phyloP scores from a whole-genome alignment of 2,113 vertebrate genomes.

The Spilogale gracilis region DNA sequence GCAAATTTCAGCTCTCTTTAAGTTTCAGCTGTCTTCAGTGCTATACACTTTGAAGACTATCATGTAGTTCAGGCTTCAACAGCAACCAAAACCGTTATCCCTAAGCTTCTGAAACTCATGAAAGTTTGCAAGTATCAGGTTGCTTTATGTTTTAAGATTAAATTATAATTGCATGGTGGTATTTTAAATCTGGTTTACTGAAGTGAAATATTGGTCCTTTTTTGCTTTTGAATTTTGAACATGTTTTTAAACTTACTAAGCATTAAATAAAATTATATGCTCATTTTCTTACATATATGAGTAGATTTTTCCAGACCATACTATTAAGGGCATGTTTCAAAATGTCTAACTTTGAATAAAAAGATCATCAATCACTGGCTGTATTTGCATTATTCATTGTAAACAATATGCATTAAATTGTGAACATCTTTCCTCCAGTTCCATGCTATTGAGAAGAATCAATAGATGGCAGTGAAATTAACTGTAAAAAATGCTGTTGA shows the following conservation, averaged over 20 bases:
- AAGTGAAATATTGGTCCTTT: neutral
- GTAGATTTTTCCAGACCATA: neutral
- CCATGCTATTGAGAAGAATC: slow-evolving; percentile 45
- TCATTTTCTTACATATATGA: neutral
- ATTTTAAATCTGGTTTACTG: neutral
- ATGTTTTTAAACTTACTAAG: neutral
- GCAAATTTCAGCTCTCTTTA: neutral
- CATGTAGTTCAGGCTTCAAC: neutral
- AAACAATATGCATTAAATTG: neutral
- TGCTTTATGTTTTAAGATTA: neutral
- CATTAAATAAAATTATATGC: slow-evolving; percentile 1
- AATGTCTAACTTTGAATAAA: slow-evolving; percentile 34
- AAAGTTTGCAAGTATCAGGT: neutral
- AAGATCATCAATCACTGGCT: slow-evolving; percentile 1
- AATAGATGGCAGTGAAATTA: slow-evolving; percentile 58
- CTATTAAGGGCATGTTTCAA: neutral
- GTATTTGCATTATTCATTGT: neutral
- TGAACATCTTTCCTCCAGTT: slow-evolving; percentile 43
- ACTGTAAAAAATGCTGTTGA: neutral
- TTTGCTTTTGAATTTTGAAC: neutral
- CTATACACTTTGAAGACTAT: neutral
- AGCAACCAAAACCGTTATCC: neutral
- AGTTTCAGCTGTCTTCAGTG: neutral
- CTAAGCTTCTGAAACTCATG: neutral
- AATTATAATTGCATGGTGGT: neutral